These are phyloP conservation scores for Steinernema feltiae DNA, from an alignment of 1,140 invertebrate genomes.

Conservation along the genomic window DNA sequence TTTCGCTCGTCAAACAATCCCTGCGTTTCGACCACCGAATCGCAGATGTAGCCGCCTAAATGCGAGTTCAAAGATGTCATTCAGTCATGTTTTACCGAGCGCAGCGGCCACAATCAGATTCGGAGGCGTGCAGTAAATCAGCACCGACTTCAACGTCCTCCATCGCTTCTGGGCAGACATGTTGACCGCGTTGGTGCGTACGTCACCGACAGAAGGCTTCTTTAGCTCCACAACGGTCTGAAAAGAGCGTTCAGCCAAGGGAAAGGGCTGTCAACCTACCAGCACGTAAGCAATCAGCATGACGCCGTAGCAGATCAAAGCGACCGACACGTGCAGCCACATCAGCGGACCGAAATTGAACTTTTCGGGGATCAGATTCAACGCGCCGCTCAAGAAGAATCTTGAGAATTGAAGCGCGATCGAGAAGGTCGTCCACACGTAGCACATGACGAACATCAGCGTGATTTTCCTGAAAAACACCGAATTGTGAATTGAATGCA, in stretches of 20 bases:
- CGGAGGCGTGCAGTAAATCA: background rate
- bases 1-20: background rate
- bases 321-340: background rate
- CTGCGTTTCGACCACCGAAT: background rate
- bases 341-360: background rate
- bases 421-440: background rate
- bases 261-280: too few species aligned
- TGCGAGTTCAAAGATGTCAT: background rate
- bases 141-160: background rate
- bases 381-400: background rate
- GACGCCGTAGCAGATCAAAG: background rate
- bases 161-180: background rate
- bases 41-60: background rate
- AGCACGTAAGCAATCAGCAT: background rate
- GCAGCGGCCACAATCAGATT: background rate
- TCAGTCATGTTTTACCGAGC: background rate
- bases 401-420: background rate
- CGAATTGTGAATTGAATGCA: background rate
- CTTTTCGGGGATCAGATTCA: background rate
- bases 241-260: too few species aligned
- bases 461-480: background rate
- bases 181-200: background rate
- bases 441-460: background rate
- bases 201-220: background rate
- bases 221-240: background rate